Evolutionary conservation across 2,888 invertebrate genomes (phyloP), one percentile per base, ranked within the genome.

Genomic region (Melanargia galathea): DNA sequence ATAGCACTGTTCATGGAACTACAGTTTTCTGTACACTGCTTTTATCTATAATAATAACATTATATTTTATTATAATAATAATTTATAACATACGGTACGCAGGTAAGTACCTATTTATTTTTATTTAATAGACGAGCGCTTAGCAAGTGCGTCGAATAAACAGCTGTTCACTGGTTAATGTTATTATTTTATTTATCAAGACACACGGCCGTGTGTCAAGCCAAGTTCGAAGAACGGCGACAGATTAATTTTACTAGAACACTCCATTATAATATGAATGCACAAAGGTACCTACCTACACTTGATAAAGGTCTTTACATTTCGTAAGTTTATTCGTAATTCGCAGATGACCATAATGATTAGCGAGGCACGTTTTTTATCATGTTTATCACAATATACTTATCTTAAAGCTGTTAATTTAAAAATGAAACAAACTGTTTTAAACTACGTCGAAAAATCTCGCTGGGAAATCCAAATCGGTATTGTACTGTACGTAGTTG

Each of bases 321-420:
- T 18, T 13, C 33, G 35, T 18, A n/a, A 8, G 30, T 30, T 13
- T 51, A 43, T 33, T 13, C 26, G 33, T 24, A 52, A 51, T 45
- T 62, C 38, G 22, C 62, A 62, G 58, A 58, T 62, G 62, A 35
- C 57, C 51, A 20, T 16, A 30, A 26, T 58, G 57, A 62, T 62
- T 62, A 62, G 35, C 35, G 26, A 58, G 57, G 52, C 52, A 62
- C 58, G 58, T 58, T 57, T 51, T n/a, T 55, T 54, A 24, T 40
- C 40, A 18, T 40, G 55, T 55, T 40, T 40, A 55, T 48, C 48
- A 35, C 18, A 48, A 48, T 22, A 22, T 58, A 22, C 35, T 35
- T 58, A 30, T 46, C n/a, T n/a, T n/a, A n/a, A n/a, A n/a, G 4
- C 10, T 45, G 38, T 56, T 38, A 54, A 54, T 20, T 56, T 55